Conservation (phyloP, 2,113 vertebrate species). For the Xiphias gladius region DNA sequence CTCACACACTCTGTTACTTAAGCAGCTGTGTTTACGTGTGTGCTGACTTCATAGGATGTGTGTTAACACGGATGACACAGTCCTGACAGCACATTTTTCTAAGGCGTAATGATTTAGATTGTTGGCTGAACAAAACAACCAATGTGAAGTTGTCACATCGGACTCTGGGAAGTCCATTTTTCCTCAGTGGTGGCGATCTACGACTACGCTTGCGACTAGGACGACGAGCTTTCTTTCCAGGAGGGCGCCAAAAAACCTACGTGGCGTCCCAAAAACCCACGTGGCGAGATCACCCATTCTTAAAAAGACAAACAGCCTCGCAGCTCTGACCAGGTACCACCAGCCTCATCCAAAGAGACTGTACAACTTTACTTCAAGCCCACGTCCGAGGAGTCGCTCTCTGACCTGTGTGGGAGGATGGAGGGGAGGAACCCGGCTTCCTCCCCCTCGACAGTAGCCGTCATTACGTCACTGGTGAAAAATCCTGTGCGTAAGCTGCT, state of each 20-base stretch:
- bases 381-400: slow-evolving; percentile 46
- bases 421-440: background rate
- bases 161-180: too few species aligned
- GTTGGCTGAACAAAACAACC: too few species aligned
- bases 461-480: slow-evolving; percentile 44
- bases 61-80: too few species aligned
- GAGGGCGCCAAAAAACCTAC: slow-evolving; percentile 99
- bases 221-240: slow-evolving; percentile 98
- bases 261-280: slow-evolving; percentile 75
- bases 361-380: slow-evolving; percentile 52
- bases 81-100: too few species aligned
- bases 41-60: too few species aligned
- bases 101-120: too few species aligned
- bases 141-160: too few species aligned
- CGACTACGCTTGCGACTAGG: slow-evolving; percentile 96
- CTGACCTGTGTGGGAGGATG: slow-evolving; percentile 23
- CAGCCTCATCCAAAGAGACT: slow-evolving; percentile 82
- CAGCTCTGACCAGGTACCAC: slow-evolving; percentile 64
- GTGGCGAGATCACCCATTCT: slow-evolving; percentile 66
- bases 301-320: slow-evolving; percentile 66
- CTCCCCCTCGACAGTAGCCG: slow-evolving; percentile 38
- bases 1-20: too few species aligned
- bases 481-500: slow-evolving; percentile 53
- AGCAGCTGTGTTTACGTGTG: too few species aligned
- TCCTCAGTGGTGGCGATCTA: slow-evolving; percentile 98